Evolutionary conservation across 2,113 vertebrate species (phyloP), one percentile per base, ranked within the genome.

Genomic region (Protobothrops mucrosquamatus): DNA sequence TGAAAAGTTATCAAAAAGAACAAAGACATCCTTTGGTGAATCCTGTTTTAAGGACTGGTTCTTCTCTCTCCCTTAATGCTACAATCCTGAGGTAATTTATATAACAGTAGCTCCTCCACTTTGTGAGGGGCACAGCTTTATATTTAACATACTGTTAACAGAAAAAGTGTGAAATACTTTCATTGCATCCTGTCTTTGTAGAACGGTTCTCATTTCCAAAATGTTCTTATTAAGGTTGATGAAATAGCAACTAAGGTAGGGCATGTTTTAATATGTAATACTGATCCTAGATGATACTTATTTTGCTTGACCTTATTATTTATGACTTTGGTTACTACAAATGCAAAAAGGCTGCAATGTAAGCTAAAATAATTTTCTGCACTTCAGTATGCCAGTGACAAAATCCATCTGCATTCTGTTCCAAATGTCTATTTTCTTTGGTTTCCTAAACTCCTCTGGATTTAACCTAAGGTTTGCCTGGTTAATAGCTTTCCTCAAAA

Each of bases 1-100:
- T 52, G 88, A 64, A 92, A 23, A 43, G 54, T 81, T 29, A 51
- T 92, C 22, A 89, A 61, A 74, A 86, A 89, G 91, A 87, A 88
- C 59, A 51, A 61, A 46, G 34, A 74, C n/a, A 23, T 20, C 24
- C 61, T 88, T 29, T 69, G 51, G 48, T 9, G 43, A 48, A 46
- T 54, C 15, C 26, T 81, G 55, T 74, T 92, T 46, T 74, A 43
- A 51, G 39, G 59, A 81, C 51, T 52, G 2, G 2, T 54, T 14
- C 14, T 15, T 88, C 87, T 69, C 29, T 74, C 8, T n/a, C 26
- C 18, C 23, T 54, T 54, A 56, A 74, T 52, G 18, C 24, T 26
- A 55, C 18, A 34, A 10, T 57, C 20, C 7, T 52, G n/a, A 3
- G 7, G 14, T 55, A 81, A 54, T 26, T 9, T 54, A 48, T 3